These are phyloP conservation scores for Xestia ashworthii DNA, from an alignment of 2,888 invertebrate genomes.

Conservation along the genomic window DNA sequence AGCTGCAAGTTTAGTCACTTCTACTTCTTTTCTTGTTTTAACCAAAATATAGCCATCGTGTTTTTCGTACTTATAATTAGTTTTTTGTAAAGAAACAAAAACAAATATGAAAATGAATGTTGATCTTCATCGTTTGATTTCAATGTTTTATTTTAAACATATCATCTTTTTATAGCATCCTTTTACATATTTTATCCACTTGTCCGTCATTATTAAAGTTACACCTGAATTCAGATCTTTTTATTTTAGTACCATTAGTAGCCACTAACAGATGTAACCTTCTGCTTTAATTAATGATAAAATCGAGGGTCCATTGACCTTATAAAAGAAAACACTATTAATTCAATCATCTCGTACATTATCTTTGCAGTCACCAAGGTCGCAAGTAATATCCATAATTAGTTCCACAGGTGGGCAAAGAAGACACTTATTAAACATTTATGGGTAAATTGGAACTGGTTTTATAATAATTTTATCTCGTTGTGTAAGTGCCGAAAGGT, in stretches of 20 bases:
- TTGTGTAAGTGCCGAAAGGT: slow-evolving; percentile 47
- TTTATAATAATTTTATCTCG: slow-evolving; percentile 41
- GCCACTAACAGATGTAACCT: background rate
- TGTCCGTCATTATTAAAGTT: background rate
- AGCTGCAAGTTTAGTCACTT: background rate
- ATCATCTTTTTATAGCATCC: background rate
- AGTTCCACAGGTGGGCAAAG: slow-evolving; percentile 35
- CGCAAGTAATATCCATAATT: slow-evolving; percentile 32
- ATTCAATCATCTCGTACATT: slow-evolving; percentile 12
- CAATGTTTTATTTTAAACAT: background rate
- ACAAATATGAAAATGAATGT: background rate
- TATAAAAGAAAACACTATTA: slow-evolving; percentile 13
- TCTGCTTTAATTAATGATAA: background rate
- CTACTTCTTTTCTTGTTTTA: background rate
- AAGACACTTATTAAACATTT: slow-evolving; percentile 25
- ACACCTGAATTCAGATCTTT: background rate
- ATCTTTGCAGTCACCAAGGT: slow-evolving; percentile 32
- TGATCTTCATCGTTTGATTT: background rate
- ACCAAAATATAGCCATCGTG: background rate
- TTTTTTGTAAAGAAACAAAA: background rate
- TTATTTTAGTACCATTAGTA: background rate
- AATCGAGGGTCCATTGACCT: background rate
- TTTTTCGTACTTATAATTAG: background rate
- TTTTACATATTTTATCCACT: background rate
- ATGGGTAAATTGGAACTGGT: slow-evolving; percentile 55